These are phyloP conservation scores for Tribolium castaneum DNA, from an alignment of 1,140 invertebrate species.

Conservation along the genomic window DNA sequence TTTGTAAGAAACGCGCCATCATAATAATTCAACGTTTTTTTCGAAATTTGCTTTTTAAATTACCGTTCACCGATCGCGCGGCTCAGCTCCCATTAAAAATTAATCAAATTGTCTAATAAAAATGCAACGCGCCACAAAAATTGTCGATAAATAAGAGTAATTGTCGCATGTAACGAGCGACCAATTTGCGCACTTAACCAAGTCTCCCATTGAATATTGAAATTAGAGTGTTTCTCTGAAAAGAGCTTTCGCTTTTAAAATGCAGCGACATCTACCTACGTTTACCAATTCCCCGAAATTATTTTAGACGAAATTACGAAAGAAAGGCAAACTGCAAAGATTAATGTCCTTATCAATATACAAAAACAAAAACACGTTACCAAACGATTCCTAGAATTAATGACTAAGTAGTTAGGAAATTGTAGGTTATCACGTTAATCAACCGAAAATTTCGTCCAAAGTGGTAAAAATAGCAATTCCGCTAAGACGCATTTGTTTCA, in stretches of 20 bases:
- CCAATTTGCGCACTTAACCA: constrained; percentile 30
- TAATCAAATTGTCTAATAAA: constrained; percentile 28
- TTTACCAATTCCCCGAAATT: constrained; percentile 36
- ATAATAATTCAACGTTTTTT: constrained; percentile 24
- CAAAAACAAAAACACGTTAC: constrained; percentile 40
- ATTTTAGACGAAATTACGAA: constrained; percentile 37
- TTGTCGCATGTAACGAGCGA: constrained; percentile 38
- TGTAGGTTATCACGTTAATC: constrained; percentile 21
- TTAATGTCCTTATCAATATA: constrained; percentile 40
- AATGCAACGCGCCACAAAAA: constrained; percentile 16
- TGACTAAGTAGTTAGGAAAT: constrained; percentile 13
- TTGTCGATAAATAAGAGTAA: constrained; percentile 37
- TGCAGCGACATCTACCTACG: constrained; percentile 36
- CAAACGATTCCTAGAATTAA: constrained; percentile 33
- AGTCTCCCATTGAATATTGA: constrained; percentile 32
- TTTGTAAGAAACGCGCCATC: neutral
- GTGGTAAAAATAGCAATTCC: no score
- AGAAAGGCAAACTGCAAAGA: constrained; percentile 35
- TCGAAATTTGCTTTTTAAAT: constrained; percentile 24
- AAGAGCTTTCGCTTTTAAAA: constrained; percentile 38
- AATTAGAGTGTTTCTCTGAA: constrained; percentile 35
- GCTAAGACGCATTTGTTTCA: neutral
- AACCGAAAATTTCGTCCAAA: no score
- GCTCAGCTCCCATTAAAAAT: neutral
- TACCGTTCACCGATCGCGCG: neutral